These are phyloP conservation scores for Mnemiopsis leidyi DNA, from an alignment of 37 sponge, comb jelly and placozoan genomes.

Conservation along the genomic window DNA sequence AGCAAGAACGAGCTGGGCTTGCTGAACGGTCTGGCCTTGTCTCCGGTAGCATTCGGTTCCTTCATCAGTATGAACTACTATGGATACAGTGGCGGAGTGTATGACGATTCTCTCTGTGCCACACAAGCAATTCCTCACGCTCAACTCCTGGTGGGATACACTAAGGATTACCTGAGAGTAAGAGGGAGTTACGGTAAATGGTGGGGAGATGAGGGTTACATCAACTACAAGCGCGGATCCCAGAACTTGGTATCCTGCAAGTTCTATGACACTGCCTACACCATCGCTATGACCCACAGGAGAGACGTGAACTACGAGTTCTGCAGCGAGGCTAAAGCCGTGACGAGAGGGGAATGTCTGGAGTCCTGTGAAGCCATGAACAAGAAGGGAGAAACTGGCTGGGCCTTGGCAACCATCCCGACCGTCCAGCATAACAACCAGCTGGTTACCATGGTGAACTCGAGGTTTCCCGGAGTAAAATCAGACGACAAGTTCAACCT, in stretches of 20 bases:
- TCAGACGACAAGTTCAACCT: constrained; percentile 28
- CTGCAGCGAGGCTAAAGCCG: neutral
- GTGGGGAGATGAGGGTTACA: neutral
- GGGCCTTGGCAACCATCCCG: neutral
- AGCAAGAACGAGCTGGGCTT: neutral
- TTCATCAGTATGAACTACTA: neutral
- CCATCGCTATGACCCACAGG: neutral
- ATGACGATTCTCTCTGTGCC: neutral
- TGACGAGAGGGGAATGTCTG: neutral
- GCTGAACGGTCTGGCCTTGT: neutral
- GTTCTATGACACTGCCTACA: neutral
- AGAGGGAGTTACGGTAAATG: neutral
- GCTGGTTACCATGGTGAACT: constrained; percentile 1
- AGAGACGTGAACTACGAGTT: constrained; percentile 19
- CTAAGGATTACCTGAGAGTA: neutral
- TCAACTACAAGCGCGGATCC: constrained; percentile 5
- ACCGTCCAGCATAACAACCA: neutral
- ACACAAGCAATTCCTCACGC: neutral
- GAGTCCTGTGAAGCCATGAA: neutral
- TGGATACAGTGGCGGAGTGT: neutral
- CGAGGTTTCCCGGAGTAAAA: neutral
- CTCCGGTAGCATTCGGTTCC: constrained; percentile 2
- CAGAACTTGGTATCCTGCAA: neutral
- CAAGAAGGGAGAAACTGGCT: neutral
- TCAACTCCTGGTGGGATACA: constrained; percentile 3